Conservation (phyloP, 2,888 invertebrate genomes). For the Tenthredo livida region DNA sequence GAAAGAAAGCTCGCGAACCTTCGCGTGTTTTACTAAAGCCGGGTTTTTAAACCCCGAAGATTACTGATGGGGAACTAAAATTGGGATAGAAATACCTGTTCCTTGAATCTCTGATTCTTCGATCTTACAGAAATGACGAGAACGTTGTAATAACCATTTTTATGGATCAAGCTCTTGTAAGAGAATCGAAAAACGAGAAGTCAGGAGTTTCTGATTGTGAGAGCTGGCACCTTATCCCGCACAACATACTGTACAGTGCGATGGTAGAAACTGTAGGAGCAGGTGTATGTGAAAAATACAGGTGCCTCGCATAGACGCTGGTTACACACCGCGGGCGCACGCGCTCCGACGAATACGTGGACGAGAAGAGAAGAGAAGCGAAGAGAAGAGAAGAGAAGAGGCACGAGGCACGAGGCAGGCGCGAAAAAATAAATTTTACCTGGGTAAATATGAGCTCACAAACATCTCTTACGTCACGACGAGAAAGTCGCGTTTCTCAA, state of each 20-base stretch:
- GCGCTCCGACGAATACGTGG: conserved; percentile 58
- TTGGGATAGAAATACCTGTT: neutral
- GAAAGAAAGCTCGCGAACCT: neutral
- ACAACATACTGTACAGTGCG: conserved; percentile 37
- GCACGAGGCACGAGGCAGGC: conserved; percentile 44
- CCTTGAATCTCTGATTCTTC: neutral
- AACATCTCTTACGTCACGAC: conserved; percentile 20
- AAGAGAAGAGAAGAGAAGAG: neutral
- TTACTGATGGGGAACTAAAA: neutral
- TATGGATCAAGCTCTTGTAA: neutral
- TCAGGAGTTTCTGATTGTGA: neutral
- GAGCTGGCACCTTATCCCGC: conserved; percentile 15
- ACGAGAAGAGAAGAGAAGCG: conserved; percentile 41
- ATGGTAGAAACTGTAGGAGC: conserved; percentile 60
- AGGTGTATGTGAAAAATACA: conserved; percentile 71
- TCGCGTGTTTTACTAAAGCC: neutral
- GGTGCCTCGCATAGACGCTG: conserved; percentile 64
- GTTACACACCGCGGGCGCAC: conserved; percentile 58
- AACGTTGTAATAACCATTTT: neutral
- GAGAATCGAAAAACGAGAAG: conserved; percentile 1
- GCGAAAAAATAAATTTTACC: conserved; percentile 65
- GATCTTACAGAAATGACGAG: neutral
- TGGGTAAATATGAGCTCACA: conserved; percentile 65
- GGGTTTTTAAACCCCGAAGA: neutral
- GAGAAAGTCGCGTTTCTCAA: conserved; percentile 53